A percentile compares a stretch with the other conserved stretches of the same genome.
Conservation (phyloP, 2,113 vertebrate species). For the Deroptyus accipitrinus region DNA sequence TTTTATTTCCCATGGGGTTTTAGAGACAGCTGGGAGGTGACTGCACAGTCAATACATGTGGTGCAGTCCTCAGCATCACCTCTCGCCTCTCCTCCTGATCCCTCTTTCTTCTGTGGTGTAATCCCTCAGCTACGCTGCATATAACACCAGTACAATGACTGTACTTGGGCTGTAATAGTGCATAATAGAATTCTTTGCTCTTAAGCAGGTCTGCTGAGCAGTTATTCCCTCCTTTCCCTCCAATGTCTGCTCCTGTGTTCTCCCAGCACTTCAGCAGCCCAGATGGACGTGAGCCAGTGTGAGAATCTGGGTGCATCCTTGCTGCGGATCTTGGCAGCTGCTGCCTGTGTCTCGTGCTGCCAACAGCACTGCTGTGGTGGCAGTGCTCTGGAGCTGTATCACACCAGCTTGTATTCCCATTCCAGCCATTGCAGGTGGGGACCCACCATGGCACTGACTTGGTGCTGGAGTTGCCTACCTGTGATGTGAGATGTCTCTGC, state of each 20-base stretch:
- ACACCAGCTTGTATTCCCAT: rapidly evolving
- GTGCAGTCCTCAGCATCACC: neutral
- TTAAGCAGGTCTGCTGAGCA: neutral
- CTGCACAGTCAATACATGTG: neutral
- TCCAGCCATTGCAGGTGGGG: neutral
- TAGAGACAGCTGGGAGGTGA: neutral
- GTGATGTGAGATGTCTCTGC: rapidly evolving
- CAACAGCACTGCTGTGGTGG: neutral
- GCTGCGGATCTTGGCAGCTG: neutral
- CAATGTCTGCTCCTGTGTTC: neutral
- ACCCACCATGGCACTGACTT: rapidly evolving
- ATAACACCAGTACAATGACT: neutral
- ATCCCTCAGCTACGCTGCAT: neutral
- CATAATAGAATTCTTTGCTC: rapidly evolving
- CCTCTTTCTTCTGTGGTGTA: neutral
- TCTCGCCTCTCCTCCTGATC: neutral
- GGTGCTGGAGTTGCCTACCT: neutral
- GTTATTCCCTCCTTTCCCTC: neutral
- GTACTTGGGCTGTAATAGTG: neutral
- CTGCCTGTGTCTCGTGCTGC: neutral
- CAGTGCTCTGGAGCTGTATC: neutral
- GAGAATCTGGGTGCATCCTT: slow-evolving; percentile 20
- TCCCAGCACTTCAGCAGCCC: rapidly evolving
- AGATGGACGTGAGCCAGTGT: neutral
- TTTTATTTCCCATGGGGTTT: neutral